Base-by-base conservation (phyloP, 2,797 vertebrate genomes). In the Falco cherrug region DNA sequence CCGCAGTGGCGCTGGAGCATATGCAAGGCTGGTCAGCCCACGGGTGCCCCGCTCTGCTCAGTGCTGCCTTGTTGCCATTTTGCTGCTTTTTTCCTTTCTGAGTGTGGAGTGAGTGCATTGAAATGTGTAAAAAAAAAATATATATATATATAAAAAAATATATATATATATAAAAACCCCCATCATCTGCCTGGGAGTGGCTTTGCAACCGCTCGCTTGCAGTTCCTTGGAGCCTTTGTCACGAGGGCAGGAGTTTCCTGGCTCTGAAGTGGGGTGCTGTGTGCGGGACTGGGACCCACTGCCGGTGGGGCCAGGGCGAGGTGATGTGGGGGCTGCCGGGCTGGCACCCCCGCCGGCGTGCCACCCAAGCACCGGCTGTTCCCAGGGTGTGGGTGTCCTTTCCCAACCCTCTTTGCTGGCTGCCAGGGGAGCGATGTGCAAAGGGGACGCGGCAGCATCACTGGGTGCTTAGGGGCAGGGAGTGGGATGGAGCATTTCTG, bases 331-430 rank as follows among this genome's bases (percentile, higher is more conserved):
- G 35, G 39, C 67, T 76, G 73, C 37, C 1, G 22, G 74, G n/a
- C 48, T 79, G 71, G 57, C 45, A 35, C 13, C 54, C 48, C 35
- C 3, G 2, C 35, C 5, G 4, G 19, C 0, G 0, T 0, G 0
- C 87, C 86, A 87, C 89, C 73, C 21, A 4, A 74, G 1, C 0
- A 0, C 53, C 3, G 6, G 39, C 78, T 75, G 39, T 56, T 63
- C 67, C 45, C 24, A 11, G 57, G 20, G 6, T 2, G 39, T 20
- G 78, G 69, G 39, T 37, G 69, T 56, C 51, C 39, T 60, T 53
- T 57, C 53, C 33, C 1, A 4, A n/a, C 3, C 5, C 33, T 69
- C 57, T 29, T 39, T 2, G 3, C 31, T 54, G 45, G 25, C 35
- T 2, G 5, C 5, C 0, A 0, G 2, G 31, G 54, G 19, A 85